Base-by-base conservation (phyloP, 2,797 vertebrate species). In the Lutjanus campechanus region DNA sequence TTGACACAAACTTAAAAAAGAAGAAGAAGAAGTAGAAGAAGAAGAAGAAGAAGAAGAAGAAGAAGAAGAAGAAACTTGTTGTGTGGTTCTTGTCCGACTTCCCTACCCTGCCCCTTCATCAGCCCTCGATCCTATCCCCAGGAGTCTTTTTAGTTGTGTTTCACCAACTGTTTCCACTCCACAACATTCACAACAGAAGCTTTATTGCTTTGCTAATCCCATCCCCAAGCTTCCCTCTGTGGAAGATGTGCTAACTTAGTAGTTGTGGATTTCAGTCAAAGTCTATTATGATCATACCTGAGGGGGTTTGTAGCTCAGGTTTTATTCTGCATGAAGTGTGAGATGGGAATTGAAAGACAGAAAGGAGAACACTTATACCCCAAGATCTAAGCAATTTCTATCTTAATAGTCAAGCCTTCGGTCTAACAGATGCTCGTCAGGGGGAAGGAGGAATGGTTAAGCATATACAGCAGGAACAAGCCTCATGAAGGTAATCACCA, bases 121-220 rank as follows among this genome's bases (percentile, higher is more conserved):
- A 74, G 47, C 60, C 22, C 13, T 19, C 22, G 44, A 54, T 81
- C 46, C 20, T 74, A 51, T 46, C 69, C 76, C 44, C 76, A 62
- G 73, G 75, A 73, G 64, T 80, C 79, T 56, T 58, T 77, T 88
- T 54, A 71, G 73, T 81, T 73, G 40, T 56, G 67, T 79, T 90
- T 82, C 51, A 77, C 69, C 76, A 75, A 79, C 62, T 75, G 71
- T 76, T 86, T 79, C 60, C 70, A 11, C 69, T 75, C 41, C 0
- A 17, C 40, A 62, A n/a, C 66, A 7, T 79, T 74, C 61, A 60
- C 50, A 76, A 62, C 76, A 84, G 76, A 73, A 50, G 68, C 74
- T 69, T 83, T 56, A 74, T 55, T 47, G 19, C 68, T 70, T 76
- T 74, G 63, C 76, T 85, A 76, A 79, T 84, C 86, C 64, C 29